These are phyloP conservation scores for Agrypnia vestita DNA, from an alignment of 1,140 invertebrate genomes.

Conservation along the genomic window DNA sequence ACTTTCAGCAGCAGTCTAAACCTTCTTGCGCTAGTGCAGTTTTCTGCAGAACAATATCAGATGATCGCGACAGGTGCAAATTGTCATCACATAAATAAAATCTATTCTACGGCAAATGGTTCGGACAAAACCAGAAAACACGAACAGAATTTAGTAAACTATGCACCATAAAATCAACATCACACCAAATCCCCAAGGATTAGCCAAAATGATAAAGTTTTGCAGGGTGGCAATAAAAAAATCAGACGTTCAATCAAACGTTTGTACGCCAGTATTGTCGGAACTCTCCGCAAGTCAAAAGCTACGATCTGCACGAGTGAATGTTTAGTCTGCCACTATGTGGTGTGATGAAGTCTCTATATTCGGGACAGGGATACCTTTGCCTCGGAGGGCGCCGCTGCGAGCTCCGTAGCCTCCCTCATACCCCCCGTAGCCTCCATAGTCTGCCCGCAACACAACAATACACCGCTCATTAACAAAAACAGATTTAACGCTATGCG, in stretches of 20 bases:
- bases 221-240: no score
- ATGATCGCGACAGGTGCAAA: no score
- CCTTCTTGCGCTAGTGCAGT: background rate
- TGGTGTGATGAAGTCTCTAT: background rate
- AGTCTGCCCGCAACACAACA: constrained; percentile 73
- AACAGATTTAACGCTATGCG: background rate
- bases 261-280: no score
- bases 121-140: no score
- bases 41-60: no score
- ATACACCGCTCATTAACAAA: constrained; percentile 29
- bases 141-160: no score
- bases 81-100: no score
- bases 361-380: constrained; percentile 76
- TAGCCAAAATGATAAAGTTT: background rate
- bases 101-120: no score
- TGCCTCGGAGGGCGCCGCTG: constrained; percentile 82
- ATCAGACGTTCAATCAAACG: no score
- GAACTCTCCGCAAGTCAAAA: no score
- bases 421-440: constrained; percentile 85
- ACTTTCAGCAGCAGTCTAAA: constrained; percentile 43
- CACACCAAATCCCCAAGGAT: background rate
- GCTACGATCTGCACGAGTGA: constrained; percentile 24
- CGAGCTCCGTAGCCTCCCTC: constrained; percentile 86
- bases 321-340: constrained; percentile 34
- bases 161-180: background rate